These are phyloP conservation scores for Buceros bicornis DNA, from an alignment of 2,797 vertebrate species.

Conservation along the genomic window DNA sequence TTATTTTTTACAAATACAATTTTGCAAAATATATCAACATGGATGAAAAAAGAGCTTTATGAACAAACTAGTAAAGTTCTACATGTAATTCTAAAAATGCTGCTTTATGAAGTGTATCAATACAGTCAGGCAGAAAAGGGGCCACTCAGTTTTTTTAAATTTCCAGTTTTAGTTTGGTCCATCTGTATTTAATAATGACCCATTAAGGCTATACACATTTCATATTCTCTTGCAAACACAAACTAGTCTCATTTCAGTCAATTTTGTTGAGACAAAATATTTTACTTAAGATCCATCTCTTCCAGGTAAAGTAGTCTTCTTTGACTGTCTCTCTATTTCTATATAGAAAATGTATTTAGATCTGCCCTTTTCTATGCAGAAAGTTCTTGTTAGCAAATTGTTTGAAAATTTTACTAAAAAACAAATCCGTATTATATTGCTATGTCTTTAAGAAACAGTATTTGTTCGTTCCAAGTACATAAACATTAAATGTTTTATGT, in stretches of 20 bases:
- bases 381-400: neutral
- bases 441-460: neutral
- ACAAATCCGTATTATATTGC: neutral
- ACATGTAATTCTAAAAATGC: neutral
- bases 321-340: rapidly evolving
- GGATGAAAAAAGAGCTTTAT: neutral
- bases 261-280: neutral
- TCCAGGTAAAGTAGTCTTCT: neutral
- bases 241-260: neutral
- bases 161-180: neutral
- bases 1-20: neutral
- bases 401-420: neutral
- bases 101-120: neutral
- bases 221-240: neutral
- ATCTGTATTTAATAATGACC: neutral
- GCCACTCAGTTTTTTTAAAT: no score
- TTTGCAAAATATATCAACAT: neutral
- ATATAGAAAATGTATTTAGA: neutral
- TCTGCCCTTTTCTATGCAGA: rapidly evolving
- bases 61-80: neutral
- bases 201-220: rapidly evolving
- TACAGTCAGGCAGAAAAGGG: neutral
- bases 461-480: neutral
- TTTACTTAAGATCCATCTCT: neutral
- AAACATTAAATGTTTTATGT: neutral